Evolutionary conservation across 2,113 vertebrate genomes (phyloP).

Genomic region (Vulpes ferrilata): DNA sequence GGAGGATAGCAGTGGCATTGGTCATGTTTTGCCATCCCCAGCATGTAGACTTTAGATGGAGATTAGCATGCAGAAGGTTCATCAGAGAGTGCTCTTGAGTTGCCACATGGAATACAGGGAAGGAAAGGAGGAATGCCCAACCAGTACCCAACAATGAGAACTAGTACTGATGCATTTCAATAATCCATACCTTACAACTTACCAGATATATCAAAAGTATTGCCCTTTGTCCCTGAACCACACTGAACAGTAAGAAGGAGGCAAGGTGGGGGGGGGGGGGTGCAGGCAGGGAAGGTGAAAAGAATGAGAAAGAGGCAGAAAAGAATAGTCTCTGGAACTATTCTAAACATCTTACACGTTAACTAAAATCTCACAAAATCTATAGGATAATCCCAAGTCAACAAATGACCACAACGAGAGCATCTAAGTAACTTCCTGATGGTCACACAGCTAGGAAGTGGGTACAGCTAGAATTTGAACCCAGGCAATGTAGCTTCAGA

Average conservation of each 20-base stretch:
- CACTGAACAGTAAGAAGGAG: not conserved
- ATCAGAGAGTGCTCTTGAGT: not conserved
- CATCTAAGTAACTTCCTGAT: not conserved
- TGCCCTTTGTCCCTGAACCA: not conserved
- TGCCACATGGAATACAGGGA: not conserved
- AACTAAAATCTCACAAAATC: not conserved
- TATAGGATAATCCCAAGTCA: not conserved
- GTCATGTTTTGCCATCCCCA: not conserved
- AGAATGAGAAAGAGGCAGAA: not conserved
- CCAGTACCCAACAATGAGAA: not conserved
- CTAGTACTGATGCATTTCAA: not conserved
- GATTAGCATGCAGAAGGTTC: not conserved
- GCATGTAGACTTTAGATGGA: not conserved
- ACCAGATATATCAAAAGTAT: not conserved
- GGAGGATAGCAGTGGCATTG: not conserved
- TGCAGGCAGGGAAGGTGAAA: too few relatives aligned
- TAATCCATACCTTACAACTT: not conserved
- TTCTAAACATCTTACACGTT: not conserved
- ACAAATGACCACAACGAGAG: not conserved
- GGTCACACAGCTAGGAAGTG: not conserved
- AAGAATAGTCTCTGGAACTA: not conserved
- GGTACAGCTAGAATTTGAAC: not conserved
- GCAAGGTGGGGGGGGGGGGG: too few relatives aligned
- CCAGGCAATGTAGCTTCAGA: not conserved
- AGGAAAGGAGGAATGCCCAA: not conserved